Base-by-base conservation (phyloP, 2,888 invertebrate genomes). In the Plagodis pulveraria region DNA sequence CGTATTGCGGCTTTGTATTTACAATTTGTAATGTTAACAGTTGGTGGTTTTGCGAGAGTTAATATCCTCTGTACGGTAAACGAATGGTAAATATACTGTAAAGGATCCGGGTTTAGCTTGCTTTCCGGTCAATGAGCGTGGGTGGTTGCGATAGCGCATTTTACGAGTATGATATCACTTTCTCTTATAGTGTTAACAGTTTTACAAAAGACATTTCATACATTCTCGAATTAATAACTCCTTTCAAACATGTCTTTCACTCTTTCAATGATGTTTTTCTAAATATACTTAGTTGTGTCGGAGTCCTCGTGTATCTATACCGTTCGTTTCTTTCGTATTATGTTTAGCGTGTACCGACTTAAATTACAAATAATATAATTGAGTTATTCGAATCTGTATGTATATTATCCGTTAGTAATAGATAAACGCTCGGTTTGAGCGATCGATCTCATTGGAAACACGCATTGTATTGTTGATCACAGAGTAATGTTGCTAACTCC, bases 401-500 rank as follows among this genome's bases (percentile, higher is more conserved):
- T 70, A 71, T 69, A 62, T 76, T 74, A 78, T 81, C 78, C 77
- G 56, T 77, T 84, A 84, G 79, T 81, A 77, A 73, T 82, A 83
- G 72, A 78, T 70, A 72, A 65, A 76, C 70, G 79, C 80, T 84
- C 81, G 72, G 78, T 77, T 81, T 73, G 78, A 83, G 79, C 78
- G 74, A 81, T 78, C 79, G 89, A 89, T 90, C 87, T 90, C 89
- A 88, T 71, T 80, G 71, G 71, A 76, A 71, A 74, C 65, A 78
- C 73, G 74, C 70, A 74, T 74, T 74, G 73, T 75, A 72, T 77
- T 70, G 72, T 70, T 73, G 67, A 77, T 74, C 69, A 72, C 72
- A 73, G 66, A 74, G 72, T 80, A 86, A 84, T 88, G 88, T 89
- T 88, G 87, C 89, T 84, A 84, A 80, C 86, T 87, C 87, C 86